These are phyloP conservation scores for Lycodopsis pacificus DNA, from an alignment of 2,797 vertebrate species.

Conservation along the genomic window DNA sequence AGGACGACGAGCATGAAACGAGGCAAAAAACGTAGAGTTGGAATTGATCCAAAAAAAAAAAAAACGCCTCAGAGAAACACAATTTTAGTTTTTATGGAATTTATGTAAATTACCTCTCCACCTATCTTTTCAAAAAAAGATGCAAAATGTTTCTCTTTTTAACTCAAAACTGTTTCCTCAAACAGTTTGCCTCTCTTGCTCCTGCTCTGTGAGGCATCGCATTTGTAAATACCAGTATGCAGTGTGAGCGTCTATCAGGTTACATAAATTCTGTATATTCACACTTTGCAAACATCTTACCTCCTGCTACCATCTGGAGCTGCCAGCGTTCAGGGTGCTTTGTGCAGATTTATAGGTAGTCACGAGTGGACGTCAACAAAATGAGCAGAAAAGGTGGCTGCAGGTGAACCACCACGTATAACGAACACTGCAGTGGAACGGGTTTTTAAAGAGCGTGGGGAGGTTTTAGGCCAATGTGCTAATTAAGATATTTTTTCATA, in stretches of 20 bases:
- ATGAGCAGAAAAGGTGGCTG: conserved; percentile 15
- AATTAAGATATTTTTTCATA: conserved; percentile 47
- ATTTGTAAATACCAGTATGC: background rate
- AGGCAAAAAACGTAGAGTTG: background rate
- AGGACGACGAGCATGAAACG: background rate
- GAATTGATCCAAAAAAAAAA: background rate
- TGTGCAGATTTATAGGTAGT: conserved; percentile 16
- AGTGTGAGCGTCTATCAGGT: conserved; percentile 6
- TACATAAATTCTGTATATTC: conserved; percentile 27
- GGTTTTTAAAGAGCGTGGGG: background rate
- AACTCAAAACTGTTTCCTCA: background rate
- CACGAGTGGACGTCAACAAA: background rate
- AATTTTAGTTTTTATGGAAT: background rate
- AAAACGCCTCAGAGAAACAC: background rate
- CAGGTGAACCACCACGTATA: conserved; percentile 8
- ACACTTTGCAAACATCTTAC: conserved; percentile 21
- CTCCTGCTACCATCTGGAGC: conserved; percentile 30
- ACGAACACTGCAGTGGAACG: conserved; percentile 8
- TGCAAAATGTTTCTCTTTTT: background rate
- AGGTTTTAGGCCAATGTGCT: conserved; percentile 33
- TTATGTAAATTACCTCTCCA: background rate
- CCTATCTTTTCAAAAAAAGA: background rate
- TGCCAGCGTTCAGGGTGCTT: conserved; percentile 18
- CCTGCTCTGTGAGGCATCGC: conserved; percentile 3
- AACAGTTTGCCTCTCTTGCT: background rate